phyloP scores from a whole-genome alignment of 2,797 vertebrate species.

The Tolypeutes matacus region DNA sequence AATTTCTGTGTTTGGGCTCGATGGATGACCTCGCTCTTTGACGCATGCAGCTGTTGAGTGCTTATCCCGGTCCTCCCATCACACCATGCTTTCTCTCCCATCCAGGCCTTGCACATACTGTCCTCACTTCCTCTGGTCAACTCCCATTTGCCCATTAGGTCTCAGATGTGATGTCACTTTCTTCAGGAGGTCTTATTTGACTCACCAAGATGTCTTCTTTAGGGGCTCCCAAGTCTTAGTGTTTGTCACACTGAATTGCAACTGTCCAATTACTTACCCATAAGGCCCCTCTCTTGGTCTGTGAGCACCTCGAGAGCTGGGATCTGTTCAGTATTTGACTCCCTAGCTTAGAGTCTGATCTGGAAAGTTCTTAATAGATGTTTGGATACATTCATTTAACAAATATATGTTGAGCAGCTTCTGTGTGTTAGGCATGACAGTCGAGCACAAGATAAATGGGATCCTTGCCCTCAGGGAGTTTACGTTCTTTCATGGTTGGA shows the following conservation, averaged over 20 bases:
- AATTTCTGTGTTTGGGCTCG: neutral
- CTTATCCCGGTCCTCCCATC: fast-evolving
- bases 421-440: neutral
- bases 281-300: neutral
- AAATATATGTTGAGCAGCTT: neutral
- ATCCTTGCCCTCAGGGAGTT: neutral
- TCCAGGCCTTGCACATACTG: fast-evolving
- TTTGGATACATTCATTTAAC: neutral
- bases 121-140: neutral
- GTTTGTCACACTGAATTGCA: fast-evolving
- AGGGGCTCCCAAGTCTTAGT: neutral
- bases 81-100: neutral
- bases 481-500: neutral
- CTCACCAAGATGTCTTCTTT: neutral
- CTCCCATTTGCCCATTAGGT: neutral
- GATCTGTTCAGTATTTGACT: neutral
- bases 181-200: neutral
- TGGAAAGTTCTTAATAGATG: neutral
- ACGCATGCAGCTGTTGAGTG: fast-evolving
- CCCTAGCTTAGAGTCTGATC: neutral
- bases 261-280: neutral
- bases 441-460: neutral
- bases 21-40: neutral
- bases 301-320: neutral
- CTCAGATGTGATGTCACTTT: neutral